Evolutionary conservation across 1,140 invertebrate genomes (phyloP).

Genomic region (Drosophila funebris): DNA sequence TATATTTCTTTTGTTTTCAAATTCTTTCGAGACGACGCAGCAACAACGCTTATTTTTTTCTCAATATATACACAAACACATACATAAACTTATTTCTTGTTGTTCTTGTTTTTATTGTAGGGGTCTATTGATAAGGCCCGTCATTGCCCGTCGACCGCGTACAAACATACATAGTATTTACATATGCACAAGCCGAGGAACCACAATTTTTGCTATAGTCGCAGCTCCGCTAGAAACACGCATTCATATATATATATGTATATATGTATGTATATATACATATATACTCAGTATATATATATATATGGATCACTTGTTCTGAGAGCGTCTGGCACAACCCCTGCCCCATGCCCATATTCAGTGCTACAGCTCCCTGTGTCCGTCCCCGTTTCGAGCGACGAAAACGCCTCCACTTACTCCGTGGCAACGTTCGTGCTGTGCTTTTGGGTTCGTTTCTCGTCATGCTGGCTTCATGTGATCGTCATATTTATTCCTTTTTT

Average conservation of each 20-base stretch:
- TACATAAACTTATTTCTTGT: slow-evolving; percentile 1
- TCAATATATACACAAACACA: not conserved
- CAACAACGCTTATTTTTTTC: slow-evolving; percentile 49
- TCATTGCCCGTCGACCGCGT: slow-evolving; percentile 63
- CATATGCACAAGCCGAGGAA: slow-evolving; percentile 8
- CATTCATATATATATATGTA: slow-evolving; percentile 6
- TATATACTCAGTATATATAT: slow-evolving; percentile 4
- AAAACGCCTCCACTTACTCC: slow-evolving; percentile 6
- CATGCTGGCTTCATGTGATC: slow-evolving; percentile 76
- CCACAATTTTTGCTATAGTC: slow-evolving; percentile 34
- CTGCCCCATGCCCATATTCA: slow-evolving; percentile 2
- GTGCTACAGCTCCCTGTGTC: not conserved
- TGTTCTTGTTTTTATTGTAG: slow-evolving; percentile 48
- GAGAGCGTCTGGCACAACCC: slow-evolving; percentile 45
- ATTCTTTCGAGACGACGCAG: slow-evolving; percentile 52
- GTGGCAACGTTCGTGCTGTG: slow-evolving; percentile 36
- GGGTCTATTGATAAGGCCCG: slow-evolving; percentile 61
- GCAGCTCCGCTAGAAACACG: slow-evolving; percentile 13
- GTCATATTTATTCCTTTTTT: slow-evolving; percentile 47
- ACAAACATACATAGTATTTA: not conserved
- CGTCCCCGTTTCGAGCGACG: not conserved
- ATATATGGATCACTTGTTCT: slow-evolving; percentile 61
- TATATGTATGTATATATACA: not conserved
- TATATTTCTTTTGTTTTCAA: slow-evolving; percentile 77
- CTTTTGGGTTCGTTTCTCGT: slow-evolving; percentile 75